These are phyloP conservation scores for Tethea ocularis DNA, from an alignment of 2,888 invertebrate genomes.

Conservation along the genomic window DNA sequence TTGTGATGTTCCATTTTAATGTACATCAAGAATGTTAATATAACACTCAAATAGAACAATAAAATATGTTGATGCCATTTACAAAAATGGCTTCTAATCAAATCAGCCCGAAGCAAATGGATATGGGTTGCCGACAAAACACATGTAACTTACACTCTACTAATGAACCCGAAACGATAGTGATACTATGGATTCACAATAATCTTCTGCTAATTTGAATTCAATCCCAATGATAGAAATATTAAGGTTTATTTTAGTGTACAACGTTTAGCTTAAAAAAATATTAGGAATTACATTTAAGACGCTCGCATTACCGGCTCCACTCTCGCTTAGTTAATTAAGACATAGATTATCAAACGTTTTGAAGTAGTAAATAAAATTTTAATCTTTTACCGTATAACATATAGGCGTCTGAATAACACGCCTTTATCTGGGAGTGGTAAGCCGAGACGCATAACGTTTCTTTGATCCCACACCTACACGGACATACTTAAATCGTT, in stretches of 20 bases:
- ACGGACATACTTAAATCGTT: constrained; percentile 64
- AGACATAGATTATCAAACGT: constrained; percentile 83
- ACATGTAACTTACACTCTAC: constrained; percentile 72
- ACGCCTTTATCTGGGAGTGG: constrained; percentile 74
- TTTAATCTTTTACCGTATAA: constrained; percentile 74
- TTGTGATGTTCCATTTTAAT: constrained; percentile 21
- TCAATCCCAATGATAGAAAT: constrained; percentile 17
- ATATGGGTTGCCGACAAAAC: constrained; percentile 75
- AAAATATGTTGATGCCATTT: constrained; percentile 44
- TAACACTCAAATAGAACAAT: constrained; percentile 20
- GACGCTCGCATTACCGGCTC: constrained; percentile 50
- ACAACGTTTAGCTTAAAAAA: constrained; percentile 15
- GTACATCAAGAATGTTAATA: constrained; percentile 10
- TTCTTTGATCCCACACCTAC: constrained; percentile 80
- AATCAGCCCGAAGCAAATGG: constrained; percentile 73
- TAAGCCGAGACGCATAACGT: constrained; percentile 70
- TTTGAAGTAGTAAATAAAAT: constrained; percentile 82
- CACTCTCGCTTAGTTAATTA: constrained; percentile 81
- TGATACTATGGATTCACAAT: constrained; percentile 29
- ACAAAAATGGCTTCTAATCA: constrained; percentile 65
- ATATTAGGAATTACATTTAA: constrained; percentile 32
- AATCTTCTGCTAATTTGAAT: constrained; percentile 18
- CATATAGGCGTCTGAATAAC: constrained; percentile 77
- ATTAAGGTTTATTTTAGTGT: constrained; percentile 28
- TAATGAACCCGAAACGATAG: constrained; percentile 50